Base-by-base conservation (phyloP, 2,113 vertebrate species). In the Paracanthobrama guichenoti region DNA sequence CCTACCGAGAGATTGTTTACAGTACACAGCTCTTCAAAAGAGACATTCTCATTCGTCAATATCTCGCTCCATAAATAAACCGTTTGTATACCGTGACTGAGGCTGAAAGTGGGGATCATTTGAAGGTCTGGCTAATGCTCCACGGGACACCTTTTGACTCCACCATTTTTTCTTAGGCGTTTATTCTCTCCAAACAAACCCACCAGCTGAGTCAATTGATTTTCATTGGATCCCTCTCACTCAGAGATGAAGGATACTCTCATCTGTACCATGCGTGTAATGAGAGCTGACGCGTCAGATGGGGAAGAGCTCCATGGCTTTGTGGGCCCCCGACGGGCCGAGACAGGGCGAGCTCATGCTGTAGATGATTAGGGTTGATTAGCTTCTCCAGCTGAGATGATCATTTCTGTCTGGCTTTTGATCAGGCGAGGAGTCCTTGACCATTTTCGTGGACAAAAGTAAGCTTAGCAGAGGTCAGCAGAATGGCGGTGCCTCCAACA, bases 381-480 rank as follows among this genome's bases (percentile, higher is more conserved):
- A 88, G 87, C 66, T 81, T 89, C 89, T 72, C 60, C 89, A 79
- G 86, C 89, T 84, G 86, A 86, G 78, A 90, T 93, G 91, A 92
- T 90, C 88, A 1, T 88, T 91, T 57, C 67, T 80, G 88, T 80
- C 88, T 86, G 81, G 39, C 83, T 86, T 89, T 84, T 86, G 79
- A 86, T 81, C 93, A 95, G 95, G 95, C 60, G 95, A 95, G 87
- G 95, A 95, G 90, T 94, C 95, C 84, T 82, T 95, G 90, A 95
- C 94, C 28, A 95, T 95, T 88, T 95, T 95, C 84, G 93, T 95
- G 92, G 94, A 95, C 90, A 95, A 95, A 87, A 91, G 93, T 88
- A 95, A 94, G 88, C 91, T 95, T 53, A 93, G 87, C 55, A 86
- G 86, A 62, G 87, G 90, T 77, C 89, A 91, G 75, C 91, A 94